Conservation (phyloP, 2,888 invertebrate species). For the Trachelus iudaicus region DNA sequence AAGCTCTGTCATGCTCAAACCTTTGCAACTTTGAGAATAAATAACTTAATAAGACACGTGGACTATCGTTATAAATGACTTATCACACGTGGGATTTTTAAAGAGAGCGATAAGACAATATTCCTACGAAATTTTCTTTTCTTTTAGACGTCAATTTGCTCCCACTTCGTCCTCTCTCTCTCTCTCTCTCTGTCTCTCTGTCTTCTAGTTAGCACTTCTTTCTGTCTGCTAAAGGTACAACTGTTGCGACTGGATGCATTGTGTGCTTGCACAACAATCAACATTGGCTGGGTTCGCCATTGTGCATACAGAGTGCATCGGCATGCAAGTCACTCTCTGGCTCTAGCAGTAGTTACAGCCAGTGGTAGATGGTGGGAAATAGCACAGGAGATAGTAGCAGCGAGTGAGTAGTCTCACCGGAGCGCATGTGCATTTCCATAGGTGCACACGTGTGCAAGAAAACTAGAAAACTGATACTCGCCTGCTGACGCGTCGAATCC, state of each 20-base stretch:
- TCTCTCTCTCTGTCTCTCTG: not conserved
- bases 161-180: too few relatives aligned
- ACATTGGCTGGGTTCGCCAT: slow-evolving; percentile 42
- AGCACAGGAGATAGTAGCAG: too few relatives aligned
- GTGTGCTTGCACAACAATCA: slow-evolving; percentile 52
- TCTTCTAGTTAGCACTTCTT: not conserved
- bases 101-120: not conserved
- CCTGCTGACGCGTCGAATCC: too few relatives aligned
- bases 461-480: too few relatives aligned
- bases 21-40: not conserved
- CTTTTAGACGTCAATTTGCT: not conserved
- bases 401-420: too few relatives aligned
- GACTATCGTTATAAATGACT: not conserved
- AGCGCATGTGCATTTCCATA: too few relatives aligned
- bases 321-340: not conserved
- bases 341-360: too few relatives aligned
- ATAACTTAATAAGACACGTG: not conserved
- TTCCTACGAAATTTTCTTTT: not conserved
- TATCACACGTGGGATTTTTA: too few relatives aligned
- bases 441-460: too few relatives aligned
- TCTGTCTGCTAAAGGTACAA: slow-evolving; percentile 4
- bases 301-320: slow-evolving; percentile 34
- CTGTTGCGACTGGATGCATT: slow-evolving; percentile 40
- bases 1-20: not conserved
- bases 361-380: too few relatives aligned